A percentile compares a stretch with the other conserved stretches of the same genome.
phyloP scores from a whole-genome alignment of 2,797 vertebrate species.

The Schizothorax lantsangensis region DNA sequence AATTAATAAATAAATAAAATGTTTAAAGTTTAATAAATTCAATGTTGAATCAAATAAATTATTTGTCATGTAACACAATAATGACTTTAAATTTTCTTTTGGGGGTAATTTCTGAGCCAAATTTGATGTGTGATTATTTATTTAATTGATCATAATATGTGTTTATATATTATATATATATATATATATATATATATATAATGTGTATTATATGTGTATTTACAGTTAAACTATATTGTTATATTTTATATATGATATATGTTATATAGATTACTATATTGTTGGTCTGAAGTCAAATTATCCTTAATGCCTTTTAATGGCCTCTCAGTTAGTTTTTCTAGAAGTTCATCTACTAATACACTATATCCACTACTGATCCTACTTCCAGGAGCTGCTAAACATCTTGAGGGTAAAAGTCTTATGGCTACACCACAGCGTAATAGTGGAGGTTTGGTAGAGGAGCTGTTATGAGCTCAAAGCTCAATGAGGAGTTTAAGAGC shows the following conservation, averaged over 20 bases:
- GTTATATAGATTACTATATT: too few species aligned
- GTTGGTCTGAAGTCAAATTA: background rate
- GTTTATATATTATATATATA: too few species aligned
- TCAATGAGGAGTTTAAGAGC: slow-evolving; percentile 15
- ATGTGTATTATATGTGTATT: background rate
- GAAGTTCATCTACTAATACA: background rate
- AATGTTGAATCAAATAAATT: too few species aligned
- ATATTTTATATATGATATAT: too few species aligned
- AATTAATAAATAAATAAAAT: too few species aligned
- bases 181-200: too few species aligned
- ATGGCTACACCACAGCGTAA: background rate
- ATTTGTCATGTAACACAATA: too few species aligned
- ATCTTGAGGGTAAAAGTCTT: slow-evolving; percentile 15
- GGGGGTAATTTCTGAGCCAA: too few species aligned
- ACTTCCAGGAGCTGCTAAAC: background rate
- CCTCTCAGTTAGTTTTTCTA: background rate
- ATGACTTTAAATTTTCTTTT: too few species aligned
- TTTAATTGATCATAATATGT: too few species aligned
- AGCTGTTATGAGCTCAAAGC: slow-evolving; percentile 1
- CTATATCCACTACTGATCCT: background rate
- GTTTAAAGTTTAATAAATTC: too few species aligned
- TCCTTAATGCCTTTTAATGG: background rate
- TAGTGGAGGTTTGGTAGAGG: background rate
- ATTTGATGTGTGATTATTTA: too few species aligned
- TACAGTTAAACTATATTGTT: background rate